Evolutionary conservation across 2,888 invertebrate genomes (phyloP).

Genomic region (Tuta absoluta): DNA sequence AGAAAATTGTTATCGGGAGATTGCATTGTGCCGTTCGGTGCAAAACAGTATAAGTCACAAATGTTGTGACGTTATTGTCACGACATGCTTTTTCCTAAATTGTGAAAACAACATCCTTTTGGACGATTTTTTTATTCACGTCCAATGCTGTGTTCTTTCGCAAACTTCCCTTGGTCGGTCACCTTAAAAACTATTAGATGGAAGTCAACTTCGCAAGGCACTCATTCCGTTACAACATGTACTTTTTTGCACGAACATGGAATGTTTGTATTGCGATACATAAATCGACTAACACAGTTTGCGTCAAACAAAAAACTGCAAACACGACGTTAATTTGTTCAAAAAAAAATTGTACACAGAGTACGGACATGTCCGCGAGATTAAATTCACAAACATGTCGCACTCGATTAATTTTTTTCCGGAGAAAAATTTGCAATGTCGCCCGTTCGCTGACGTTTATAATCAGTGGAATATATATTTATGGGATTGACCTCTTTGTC

Average conservation of each 20-base stretch:
- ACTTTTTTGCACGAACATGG: constrained; percentile 10
- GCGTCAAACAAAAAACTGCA: constrained; percentile 51
- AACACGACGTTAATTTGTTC: constrained; percentile 62
- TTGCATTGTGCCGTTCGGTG: constrained; percentile 26
- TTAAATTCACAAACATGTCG: constrained; percentile 72
- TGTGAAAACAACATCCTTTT: neutral
- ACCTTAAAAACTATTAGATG: neutral
- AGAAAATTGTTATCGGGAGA: constrained; percentile 20
- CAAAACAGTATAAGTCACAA: constrained; percentile 23
- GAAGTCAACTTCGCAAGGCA: neutral
- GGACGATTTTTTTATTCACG: neutral
- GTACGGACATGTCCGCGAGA: constrained; percentile 63
- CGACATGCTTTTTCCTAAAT: constrained; percentile 9
- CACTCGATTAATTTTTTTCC: constrained; percentile 62
- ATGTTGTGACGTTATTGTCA: constrained; percentile 2
- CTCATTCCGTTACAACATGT: neutral
- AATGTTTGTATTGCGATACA: constrained; percentile 19
- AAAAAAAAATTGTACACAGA: constrained; percentile 46
- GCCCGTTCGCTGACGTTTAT: constrained; percentile 52
- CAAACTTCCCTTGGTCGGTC: neutral
- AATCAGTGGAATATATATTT: constrained; percentile 54
- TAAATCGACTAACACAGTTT: constrained; percentile 55
- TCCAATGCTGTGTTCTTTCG: constrained; percentile 2
- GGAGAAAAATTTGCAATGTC: constrained; percentile 60
- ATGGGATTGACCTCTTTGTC: constrained; percentile 39